A percentile compares a stretch with the other conserved stretches of the same genome.
phyloP scores from a whole-genome alignment of 2,888 invertebrate genomes.

The Drosophila prostipennis region DNA sequence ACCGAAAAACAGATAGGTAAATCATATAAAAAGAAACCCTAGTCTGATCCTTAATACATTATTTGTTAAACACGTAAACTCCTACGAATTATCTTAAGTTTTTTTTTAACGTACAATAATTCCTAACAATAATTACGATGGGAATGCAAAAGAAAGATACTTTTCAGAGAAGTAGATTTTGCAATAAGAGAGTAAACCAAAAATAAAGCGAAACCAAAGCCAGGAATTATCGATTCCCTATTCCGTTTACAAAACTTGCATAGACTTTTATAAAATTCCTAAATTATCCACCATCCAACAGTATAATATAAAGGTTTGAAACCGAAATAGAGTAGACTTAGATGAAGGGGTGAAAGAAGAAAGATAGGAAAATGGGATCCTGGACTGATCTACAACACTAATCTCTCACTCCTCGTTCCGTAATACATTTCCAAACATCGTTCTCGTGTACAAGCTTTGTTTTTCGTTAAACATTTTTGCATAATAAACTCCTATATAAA shows the following conservation, averaged over 20 bases:
- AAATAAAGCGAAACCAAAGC: conserved; percentile 4
- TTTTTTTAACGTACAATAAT: conserved; percentile 13
- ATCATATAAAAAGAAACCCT: conserved; percentile 5
- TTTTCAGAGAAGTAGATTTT: not conserved
- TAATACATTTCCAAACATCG: conserved; percentile 34
- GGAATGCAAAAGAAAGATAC: not conserved
- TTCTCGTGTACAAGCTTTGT: conserved; percentile 19
- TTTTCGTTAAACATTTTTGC: conserved; percentile 30
- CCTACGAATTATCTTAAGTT: conserved; percentile 14
- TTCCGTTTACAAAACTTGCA: not conserved
- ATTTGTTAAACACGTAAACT: conserved; percentile 5
- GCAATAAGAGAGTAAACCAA: not conserved
- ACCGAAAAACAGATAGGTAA: conserved; percentile 13
- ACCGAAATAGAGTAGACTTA: conserved; percentile 18
- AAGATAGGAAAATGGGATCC: conserved; percentile 7
- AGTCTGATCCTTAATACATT: conserved; percentile 1
- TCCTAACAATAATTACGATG: conserved; percentile 7
- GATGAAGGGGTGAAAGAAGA: conserved; percentile 1
- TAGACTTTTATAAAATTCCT: not conserved
- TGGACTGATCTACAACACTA: conserved; percentile 23
- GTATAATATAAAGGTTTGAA: conserved; percentile 10
- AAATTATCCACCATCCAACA: not conserved
- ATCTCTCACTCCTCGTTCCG: conserved; percentile 36
- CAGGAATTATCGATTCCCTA: not conserved
- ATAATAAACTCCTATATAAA: conserved; percentile 71